phyloP scores from a whole-genome alignment of 2,113 vertebrate genomes.

The Polypterus bichir region DNA sequence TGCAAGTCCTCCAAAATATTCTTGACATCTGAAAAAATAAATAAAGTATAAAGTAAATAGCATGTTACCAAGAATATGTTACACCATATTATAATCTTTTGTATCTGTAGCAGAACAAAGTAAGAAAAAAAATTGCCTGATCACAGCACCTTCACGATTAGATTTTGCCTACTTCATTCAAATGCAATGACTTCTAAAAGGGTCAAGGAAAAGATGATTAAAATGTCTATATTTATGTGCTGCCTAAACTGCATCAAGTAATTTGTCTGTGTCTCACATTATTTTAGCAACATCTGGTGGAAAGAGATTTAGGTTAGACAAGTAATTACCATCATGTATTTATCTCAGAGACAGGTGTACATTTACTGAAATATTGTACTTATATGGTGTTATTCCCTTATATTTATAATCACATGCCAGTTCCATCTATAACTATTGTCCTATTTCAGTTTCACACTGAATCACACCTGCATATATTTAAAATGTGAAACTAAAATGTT shows the following conservation, averaged over 20 bases:
- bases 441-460: too few species aligned
- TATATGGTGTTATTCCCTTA: too few species aligned
- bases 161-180: constrained; percentile 40
- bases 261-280: constrained; percentile 59
- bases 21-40: constrained; percentile 68
- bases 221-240: constrained; percentile 54
- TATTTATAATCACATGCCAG: too few species aligned
- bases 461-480: too few species aligned
- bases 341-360: constrained; percentile 67
- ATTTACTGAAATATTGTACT: constrained; percentile 50
- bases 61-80: constrained; percentile 41
- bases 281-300: constrained; percentile 67
- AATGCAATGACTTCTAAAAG: constrained; percentile 49
- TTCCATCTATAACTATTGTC: too few species aligned
- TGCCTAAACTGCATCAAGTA: constrained; percentile 37
- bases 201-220: constrained; percentile 71
- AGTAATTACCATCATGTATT: constrained; percentile 64
- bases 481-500: too few species aligned
- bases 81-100: constrained; percentile 13
- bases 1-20: constrained; percentile 68
- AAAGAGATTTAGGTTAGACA: constrained; percentile 66
- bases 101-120: constrained; percentile 31
- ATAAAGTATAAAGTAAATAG: constrained; percentile 17
- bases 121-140: constrained; percentile 34
- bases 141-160: constrained; percentile 51